phyloP scores from a whole-genome alignment of 92 coral and sea anemone species.

The Epizoanthus rinbou region DNA sequence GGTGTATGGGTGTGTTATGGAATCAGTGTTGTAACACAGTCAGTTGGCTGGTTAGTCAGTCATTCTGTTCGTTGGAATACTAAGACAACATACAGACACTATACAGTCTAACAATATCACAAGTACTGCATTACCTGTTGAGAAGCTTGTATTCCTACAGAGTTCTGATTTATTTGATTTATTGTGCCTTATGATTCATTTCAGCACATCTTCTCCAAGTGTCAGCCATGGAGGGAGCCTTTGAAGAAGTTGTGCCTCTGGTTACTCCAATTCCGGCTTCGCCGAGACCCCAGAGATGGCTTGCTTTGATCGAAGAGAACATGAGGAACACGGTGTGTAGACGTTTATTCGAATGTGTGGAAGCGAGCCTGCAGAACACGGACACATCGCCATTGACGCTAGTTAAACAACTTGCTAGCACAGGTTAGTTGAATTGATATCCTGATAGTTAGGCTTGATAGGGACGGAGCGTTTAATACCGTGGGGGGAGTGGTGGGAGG shows the following conservation, averaged over 20 bases:
- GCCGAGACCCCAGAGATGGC: slow-evolving; percentile 86
- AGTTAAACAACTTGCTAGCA: slow-evolving; percentile 42
- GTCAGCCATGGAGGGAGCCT: slow-evolving; percentile 77
- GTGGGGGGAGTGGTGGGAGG: not conserved
- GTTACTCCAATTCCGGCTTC: slow-evolving; percentile 75
- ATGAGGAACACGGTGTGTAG: slow-evolving; percentile 81
- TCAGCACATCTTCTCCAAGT: slow-evolving; percentile 93
- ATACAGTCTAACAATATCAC: not conserved
- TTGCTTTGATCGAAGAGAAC: slow-evolving; percentile 69
- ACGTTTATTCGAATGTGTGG: slow-evolving; percentile 74
- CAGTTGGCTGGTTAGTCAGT: not conserved
- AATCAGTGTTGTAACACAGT: too few species aligned
- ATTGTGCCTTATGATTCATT: not conserved
- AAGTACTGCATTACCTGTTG: not conserved
- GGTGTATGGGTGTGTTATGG: too few species aligned
- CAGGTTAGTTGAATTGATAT: not conserved
- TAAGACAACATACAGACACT: not conserved
- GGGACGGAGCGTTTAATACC: too few species aligned
- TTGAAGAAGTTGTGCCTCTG: slow-evolving; percentile 73
- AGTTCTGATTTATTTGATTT: not conserved
- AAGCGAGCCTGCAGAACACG: slow-evolving; percentile 42
- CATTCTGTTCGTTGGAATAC: not conserved
- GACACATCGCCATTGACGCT: slow-evolving; percentile 43
- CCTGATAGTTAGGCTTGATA: too few species aligned
- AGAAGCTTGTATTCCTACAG: not conserved